Evolutionary conservation across 2,797 vertebrate genomes (phyloP), one percentile per base, ranked within the genome.

Genomic region (Arremon brunneinucha): DNA sequence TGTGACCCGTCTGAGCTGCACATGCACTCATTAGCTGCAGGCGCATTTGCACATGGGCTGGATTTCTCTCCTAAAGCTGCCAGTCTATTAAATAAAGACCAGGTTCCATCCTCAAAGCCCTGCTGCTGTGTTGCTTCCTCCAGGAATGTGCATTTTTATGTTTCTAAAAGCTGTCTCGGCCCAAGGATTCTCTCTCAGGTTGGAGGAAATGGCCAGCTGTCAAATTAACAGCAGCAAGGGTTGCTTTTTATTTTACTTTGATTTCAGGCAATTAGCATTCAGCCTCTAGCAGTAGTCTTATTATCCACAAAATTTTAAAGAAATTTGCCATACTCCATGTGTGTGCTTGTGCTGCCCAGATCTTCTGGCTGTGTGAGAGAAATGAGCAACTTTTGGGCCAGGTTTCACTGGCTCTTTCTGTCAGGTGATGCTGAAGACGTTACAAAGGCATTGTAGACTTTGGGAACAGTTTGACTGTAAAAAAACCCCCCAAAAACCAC

Each of bases 241-340:
- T 35, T 86, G 52, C 46, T 67, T 95, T 94, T 86, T 44, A 85
- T 89, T 95, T 93, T 27, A 35, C 76, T 91, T 91, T 87, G 67
- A 83, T 87, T 94, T 87, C 81, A 89, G 72, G 50, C 37, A 85
- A 85, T 92, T 79, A 89, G n/a, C 62, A 80, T 90, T 93, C 81
- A 94, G 86, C 67, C 63, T 85, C 32, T 69, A 89, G 64, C 80
- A 93, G 18, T 41, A 72, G 47, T 37, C 24, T 86, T 85, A 86
- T 72, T 93, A 89, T 41, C 46, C 47, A 59, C n/a, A 89, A 82
- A 80, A 67, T 75, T 80, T 89, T 35, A 19, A 41, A 60, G 62
- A 77, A 77, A 37, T 3, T 34, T 57, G 21, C 14, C 13, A 16
- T 86, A 35, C 43, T 80, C 34, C 26, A 6, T 74, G 39, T 67